A percentile compares a stretch with the other conserved stretches of the same genome.
phyloP scores from a whole-genome alignment of 2,888 invertebrate genomes.

The Protodeltote pygarga region DNA sequence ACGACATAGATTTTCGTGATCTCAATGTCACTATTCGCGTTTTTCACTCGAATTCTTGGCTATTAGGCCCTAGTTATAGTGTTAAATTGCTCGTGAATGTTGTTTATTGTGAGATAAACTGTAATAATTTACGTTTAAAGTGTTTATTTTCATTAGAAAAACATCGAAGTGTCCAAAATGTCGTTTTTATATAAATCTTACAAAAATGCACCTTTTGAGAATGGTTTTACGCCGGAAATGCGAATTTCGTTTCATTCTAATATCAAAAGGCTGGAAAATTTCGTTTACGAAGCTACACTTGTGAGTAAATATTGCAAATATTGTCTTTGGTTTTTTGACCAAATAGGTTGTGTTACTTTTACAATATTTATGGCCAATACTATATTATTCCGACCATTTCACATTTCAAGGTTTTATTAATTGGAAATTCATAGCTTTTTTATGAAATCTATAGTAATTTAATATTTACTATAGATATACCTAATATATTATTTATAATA shows the following conservation, averaged over 20 bases:
- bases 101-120: slow-evolving; percentile 9
- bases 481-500: no score
- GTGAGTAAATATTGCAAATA: slow-evolving; percentile 56
- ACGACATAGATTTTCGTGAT: slow-evolving; percentile 48
- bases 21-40: slow-evolving; percentile 57
- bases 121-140: slow-evolving; percentile 9
- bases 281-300: slow-evolving; percentile 55
- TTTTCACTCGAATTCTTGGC: slow-evolving; percentile 36
- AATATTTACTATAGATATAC: no score
- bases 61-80: slow-evolving; percentile 26
- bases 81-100: slow-evolving; percentile 11
- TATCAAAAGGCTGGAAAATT: slow-evolving; percentile 64
- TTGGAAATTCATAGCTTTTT: no score
- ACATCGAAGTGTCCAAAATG: slow-evolving; percentile 45
- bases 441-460: no score
- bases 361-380: neutral
- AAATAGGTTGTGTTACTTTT: slow-evolving; percentile 17
- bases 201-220: slow-evolving; percentile 73
- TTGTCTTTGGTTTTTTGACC: slow-evolving; percentile 28
- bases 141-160: slow-evolving; percentile 12
- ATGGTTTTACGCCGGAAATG: slow-evolving; percentile 71
- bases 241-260: slow-evolving; percentile 58
- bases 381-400: no score
- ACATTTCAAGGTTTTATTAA: no score
- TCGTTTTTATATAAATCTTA: slow-evolving; percentile 78